These are phyloP conservation scores for Mormoops blainvillei DNA, from an alignment of 2,113 vertebrate genomes.

Conservation along the genomic window DNA sequence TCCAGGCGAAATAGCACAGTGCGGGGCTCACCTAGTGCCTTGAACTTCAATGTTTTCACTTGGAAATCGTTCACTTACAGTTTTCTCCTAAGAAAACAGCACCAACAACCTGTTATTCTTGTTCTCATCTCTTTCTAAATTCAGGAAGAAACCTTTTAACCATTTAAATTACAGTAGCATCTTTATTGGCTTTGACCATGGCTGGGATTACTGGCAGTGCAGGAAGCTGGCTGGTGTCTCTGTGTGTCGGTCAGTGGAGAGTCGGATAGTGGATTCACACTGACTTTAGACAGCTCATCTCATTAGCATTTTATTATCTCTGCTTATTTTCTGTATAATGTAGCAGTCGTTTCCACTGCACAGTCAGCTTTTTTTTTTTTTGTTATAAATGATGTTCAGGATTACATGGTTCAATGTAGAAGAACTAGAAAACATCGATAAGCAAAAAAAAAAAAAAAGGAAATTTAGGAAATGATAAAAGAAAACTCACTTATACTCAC, in stretches of 20 bases:
- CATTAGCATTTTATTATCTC: slow-evolving; percentile 19
- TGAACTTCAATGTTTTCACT: not conserved
- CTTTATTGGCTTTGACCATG: not conserved
- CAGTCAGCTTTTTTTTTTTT: not conserved
- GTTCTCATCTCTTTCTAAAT: not conserved
- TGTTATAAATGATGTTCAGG: not conserved
- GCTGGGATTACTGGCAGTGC: not conserved
- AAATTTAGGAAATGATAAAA: not conserved
- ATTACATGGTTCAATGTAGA: not conserved
- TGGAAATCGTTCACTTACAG: not conserved
- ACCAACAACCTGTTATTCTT: not conserved
- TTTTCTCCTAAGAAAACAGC: not conserved
- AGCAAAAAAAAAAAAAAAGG: not conserved
- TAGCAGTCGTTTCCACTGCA: not conserved
- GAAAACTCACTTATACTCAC: not conserved
- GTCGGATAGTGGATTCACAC: not conserved
- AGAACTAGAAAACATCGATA: not conserved
- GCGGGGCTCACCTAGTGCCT: accelerated
- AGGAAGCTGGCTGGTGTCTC: not conserved
- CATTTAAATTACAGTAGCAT: not conserved
- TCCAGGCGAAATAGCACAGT: not conserved
- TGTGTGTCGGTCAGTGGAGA: not conserved
- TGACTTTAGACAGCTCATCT: not conserved
- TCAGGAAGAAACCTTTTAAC: not conserved
- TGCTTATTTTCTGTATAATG: not conserved